A percentile compares a stretch with the other conserved stretches of the same genome.
phyloP scores from a whole-genome alignment of 2,797 vertebrate genomes.

The Falco berigora region DNA sequence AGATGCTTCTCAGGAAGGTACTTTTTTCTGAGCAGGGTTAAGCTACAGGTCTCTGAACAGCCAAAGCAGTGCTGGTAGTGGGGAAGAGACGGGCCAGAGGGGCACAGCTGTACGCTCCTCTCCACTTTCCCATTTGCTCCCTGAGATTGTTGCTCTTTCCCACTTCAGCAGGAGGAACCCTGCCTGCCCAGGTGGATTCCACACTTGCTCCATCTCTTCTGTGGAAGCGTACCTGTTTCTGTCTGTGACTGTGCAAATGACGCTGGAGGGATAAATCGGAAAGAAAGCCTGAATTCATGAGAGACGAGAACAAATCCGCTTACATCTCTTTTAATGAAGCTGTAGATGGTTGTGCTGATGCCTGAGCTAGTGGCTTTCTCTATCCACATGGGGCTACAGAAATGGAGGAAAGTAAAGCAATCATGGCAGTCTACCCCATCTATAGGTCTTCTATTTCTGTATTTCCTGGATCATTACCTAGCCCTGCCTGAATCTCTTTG shows the following conservation, averaged over 20 bases:
- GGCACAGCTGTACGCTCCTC: not conserved
- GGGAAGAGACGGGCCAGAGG: not conserved
- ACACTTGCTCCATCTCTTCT: not conserved
- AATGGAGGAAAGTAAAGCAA: not conserved
- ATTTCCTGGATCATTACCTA: not conserved
- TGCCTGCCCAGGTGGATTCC: not conserved
- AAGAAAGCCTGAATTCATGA: not conserved
- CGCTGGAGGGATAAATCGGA: not conserved
- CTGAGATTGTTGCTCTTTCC: not conserved
- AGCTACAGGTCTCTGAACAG: not conserved
- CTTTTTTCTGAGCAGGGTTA: not conserved
- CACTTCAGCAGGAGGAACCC: not conserved
- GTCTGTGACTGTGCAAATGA: not conserved
- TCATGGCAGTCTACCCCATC: not conserved
- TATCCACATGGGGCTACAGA: not conserved
- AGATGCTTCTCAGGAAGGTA: not conserved
- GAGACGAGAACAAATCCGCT: not conserved
- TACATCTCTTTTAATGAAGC: not conserved
- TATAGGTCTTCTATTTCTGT: not conserved
- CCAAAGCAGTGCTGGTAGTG: not conserved
- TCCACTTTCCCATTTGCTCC: not conserved
- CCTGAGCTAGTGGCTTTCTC: not conserved
- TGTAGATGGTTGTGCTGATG: not conserved
- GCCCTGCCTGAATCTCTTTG: not conserved
- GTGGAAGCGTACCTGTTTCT: not conserved